phyloP scores from a whole-genome alignment of 2,797 vertebrate genomes.

The Iguana delicatissima region DNA sequence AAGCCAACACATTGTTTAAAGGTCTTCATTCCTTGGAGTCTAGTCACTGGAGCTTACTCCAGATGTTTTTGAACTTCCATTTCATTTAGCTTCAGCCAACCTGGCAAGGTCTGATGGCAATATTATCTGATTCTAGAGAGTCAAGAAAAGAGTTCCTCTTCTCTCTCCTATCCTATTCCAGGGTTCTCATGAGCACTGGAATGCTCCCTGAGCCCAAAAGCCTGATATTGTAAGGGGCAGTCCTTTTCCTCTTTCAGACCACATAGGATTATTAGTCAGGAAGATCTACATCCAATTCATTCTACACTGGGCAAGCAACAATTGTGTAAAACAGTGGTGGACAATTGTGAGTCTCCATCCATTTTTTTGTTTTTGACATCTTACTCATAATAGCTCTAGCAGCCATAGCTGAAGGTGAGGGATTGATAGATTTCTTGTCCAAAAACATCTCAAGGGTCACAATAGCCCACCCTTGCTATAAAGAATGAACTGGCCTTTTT shows the following conservation, averaged over 20 bases:
- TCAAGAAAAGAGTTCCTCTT: not conserved
- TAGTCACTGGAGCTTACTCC: not conserved
- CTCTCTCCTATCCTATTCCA: not conserved
- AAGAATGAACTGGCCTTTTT: not conserved
- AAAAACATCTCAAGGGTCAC: too few species aligned
- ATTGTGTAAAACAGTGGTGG: not conserved
- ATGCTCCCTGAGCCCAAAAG: not conserved
- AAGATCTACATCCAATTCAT: too few species aligned
- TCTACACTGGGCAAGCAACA: not conserved
- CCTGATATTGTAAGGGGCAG: not conserved
- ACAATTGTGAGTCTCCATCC: too few species aligned
- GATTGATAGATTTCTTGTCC: too few species aligned
- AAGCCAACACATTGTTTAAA: not conserved
- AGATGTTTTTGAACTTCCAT: not conserved
- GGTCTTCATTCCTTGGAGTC: not conserved
- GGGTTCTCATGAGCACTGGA: not conserved
- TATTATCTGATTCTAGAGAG: too few species aligned
- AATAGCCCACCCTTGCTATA: too few species aligned
- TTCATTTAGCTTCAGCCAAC: not conserved
- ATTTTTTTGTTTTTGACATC: too few species aligned
- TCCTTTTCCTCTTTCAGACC: not conserved
- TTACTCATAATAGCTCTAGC: too few species aligned
- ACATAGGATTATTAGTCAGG: not conserved
- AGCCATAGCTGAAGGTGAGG: too few species aligned
- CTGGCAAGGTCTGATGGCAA: not conserved